Evolutionary conservation across 2,797 vertebrate species (phyloP).

Genomic region (Rhynchonycteris naso): DNA sequence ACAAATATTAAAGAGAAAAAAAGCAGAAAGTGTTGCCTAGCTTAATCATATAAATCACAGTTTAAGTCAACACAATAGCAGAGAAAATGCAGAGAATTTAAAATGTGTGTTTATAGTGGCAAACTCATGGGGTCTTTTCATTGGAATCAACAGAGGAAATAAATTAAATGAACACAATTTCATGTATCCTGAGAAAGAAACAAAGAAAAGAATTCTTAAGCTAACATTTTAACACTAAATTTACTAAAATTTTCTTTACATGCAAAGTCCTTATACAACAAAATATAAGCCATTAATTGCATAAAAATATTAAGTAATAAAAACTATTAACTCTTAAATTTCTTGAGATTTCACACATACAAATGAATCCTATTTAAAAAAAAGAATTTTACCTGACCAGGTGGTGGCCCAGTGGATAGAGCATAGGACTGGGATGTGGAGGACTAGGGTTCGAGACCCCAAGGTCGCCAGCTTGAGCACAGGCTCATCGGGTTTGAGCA

Average conservation of each 20-base stretch:
- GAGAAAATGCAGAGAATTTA: slow-evolving; percentile 40
- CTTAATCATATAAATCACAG: slow-evolving; percentile 65
- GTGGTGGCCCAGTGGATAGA: too few species aligned
- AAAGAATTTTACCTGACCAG: too few species aligned
- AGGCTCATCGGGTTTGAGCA: too few species aligned
- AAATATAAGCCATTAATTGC: background rate
- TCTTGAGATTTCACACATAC: background rate
- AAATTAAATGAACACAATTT: slow-evolving; percentile 28
- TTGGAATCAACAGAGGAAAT: slow-evolving; percentile 2
- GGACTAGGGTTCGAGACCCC: too few species aligned
- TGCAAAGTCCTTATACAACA: background rate
- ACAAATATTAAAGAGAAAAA: slow-evolving; percentile 48
- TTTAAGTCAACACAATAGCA: slow-evolving; percentile 57
- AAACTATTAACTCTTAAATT: background rate
- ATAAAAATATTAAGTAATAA: background rate
- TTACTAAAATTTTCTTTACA: background rate
- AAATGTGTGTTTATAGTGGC: background rate
- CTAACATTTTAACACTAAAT: background rate
- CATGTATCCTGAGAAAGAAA: background rate
- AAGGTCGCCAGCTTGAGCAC: too few species aligned
- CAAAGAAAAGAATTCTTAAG: background rate
- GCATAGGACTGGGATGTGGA: too few species aligned
- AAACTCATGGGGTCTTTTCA: background rate
- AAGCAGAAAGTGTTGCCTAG: slow-evolving; percentile 9
- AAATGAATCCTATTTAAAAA: background rate